Evolutionary conservation across 2,797 vertebrate species (phyloP), one percentile per base, ranked within the genome.

Genomic region (Myiotriccus ornatus): DNA sequence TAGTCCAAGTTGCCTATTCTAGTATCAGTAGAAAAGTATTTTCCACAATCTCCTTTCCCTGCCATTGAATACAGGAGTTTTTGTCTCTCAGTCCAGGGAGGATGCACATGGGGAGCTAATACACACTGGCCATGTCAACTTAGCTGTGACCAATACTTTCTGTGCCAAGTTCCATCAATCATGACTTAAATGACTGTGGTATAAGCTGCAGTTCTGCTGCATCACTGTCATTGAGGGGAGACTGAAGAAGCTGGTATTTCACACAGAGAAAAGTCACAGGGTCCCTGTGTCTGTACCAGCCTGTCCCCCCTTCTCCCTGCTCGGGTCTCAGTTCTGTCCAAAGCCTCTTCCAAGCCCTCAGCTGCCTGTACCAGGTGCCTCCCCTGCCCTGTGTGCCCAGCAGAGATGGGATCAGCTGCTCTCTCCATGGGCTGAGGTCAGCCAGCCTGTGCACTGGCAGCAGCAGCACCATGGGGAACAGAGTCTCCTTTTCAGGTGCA

Each of bases 271-370:
- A 53, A 70, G 35, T 11, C 68, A 41, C 30, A 53, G 35, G 12
- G 17, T 49, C 47, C 30, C 25, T 39, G 17, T 13, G 25, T 9
- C 28, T 0, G 0, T 17, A 7, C 1, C 41, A 70, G 14, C 35
- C 47, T 30, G 5, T 16, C 18, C n/a, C 37, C 2, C 0, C 7
- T 35, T 35, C 41, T 37, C 28, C 55, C 69, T 39, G 19, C 37
- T 65, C 43, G 3, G 17, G 22, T 11, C 32, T 27, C 46, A 56
- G 10, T 25, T 64, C 62, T 70, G 24, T n/a, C 35, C 56, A 41
- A 65, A 78, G 25, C n/a, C 9, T 60, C 30, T 73, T 27, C 44
- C 39, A 27, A 85, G 30, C 19, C 27, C 14, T 46, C 14, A 6
- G 10, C 9, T 84, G 41, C 46, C 27, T 52, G 59, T 39, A 22